These are phyloP conservation scores for Neofelis nebulosa DNA, from an alignment of 2,113 vertebrate genomes.

Conservation along the genomic window DNA sequence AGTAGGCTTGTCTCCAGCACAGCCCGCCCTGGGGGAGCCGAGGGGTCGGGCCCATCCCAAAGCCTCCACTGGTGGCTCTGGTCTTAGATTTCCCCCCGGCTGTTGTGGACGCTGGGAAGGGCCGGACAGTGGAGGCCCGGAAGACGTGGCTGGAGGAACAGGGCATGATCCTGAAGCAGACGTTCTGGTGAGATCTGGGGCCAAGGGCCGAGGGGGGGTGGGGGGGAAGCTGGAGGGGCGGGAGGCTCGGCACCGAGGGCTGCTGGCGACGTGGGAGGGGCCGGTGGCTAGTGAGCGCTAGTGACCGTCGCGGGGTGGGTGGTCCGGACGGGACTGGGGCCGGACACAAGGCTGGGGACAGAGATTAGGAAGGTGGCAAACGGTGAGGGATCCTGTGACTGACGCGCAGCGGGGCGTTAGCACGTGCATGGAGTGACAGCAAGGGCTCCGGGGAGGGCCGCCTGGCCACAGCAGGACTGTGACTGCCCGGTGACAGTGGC, in stretches of 20 bases:
- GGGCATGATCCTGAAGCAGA: slow-evolving; percentile 91
- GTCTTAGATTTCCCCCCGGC: slow-evolving; percentile 86
- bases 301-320: neutral
- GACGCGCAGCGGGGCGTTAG: accelerated
- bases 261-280: accelerated
- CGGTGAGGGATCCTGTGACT: no score
- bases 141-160: slow-evolving; percentile 92
- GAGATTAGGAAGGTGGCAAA: neutral
- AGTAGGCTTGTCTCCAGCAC: accelerated
- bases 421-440: accelerated
- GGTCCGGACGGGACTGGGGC: neutral
- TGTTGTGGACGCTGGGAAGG: slow-evolving; percentile 90
- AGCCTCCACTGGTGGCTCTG: neutral
- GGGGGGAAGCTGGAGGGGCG: accelerated
- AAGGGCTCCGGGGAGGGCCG: neutral
- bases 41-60: neutral
- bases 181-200: slow-evolving; percentile 88
- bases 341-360: neutral
- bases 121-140: slow-evolving; percentile 87
- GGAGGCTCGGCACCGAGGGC: neutral
- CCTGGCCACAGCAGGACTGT: accelerated
- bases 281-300: accelerated
- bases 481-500: neutral
- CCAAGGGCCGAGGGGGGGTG: accelerated
- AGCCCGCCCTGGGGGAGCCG: neutral